Evolutionary conservation across 2,113 vertebrate genomes (phyloP).

Genomic region (Potamarius usumacintae): DNA sequence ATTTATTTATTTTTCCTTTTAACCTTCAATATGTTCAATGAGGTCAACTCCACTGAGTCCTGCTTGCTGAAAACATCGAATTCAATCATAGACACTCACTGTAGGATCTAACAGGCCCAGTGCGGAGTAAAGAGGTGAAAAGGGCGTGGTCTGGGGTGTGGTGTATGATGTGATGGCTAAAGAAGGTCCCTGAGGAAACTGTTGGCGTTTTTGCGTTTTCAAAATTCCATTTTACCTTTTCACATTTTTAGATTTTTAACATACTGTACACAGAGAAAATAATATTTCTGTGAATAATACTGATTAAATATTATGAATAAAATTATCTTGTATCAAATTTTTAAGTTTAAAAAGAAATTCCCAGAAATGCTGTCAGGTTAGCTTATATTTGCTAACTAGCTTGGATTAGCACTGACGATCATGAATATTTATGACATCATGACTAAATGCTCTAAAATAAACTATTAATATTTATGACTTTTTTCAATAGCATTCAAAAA

Average conservation of each 20-base stretch:
- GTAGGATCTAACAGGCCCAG: neutral
- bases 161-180: neutral
- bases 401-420: neutral
- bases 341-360: too few relatives aligned
- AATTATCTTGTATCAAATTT: too few relatives aligned
- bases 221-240: neutral
- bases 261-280: neutral
- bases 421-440: neutral
- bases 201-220: neutral
- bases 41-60: slow-evolving; percentile 1
- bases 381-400: neutral
- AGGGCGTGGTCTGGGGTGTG: neutral
- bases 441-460: neutral
- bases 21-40: neutral
- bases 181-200: neutral
- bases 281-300: too few relatives aligned
- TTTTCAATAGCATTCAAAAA: neutral
- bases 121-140: neutral
- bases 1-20: slow-evolving; percentile 18
- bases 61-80: neutral
- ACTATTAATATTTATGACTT: neutral
- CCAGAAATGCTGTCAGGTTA: neutral
- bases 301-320: too few relatives aligned
- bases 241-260: neutral
- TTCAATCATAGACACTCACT: neutral